Conservation (phyloP, 2,113 vertebrate genomes). For the Silurus glanis region DNA sequence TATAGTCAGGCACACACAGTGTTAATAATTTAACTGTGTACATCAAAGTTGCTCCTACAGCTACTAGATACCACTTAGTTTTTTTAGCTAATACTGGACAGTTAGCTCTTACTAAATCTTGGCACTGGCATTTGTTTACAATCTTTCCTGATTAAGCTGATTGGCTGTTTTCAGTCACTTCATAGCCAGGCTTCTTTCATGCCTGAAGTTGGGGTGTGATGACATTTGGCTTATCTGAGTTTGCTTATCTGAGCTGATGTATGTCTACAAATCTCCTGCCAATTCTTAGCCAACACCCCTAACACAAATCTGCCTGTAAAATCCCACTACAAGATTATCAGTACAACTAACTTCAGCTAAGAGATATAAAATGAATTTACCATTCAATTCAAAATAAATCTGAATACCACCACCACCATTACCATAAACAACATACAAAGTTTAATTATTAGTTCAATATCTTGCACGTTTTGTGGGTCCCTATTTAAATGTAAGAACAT, state of each 20-base stretch:
- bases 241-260: neutral
- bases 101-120: neutral
- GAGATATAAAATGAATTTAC: neutral
- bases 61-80: neutral
- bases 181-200: neutral
- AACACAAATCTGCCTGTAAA: neutral
- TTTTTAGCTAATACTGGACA: neutral
- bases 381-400: too few relatives aligned
- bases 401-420: too few relatives aligned
- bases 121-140: neutral
- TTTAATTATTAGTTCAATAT: neutral
- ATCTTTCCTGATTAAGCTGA: neutral
- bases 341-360: neutral
- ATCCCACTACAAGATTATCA: neutral
- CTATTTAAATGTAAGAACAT: neutral
- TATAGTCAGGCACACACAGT: too few relatives aligned
- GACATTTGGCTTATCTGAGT: neutral
- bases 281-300: neutral
- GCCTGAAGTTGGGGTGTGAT: neutral
- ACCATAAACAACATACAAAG: too few relatives aligned
- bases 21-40: neutral
- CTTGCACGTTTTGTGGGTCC: neutral
- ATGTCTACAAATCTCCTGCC: neutral
- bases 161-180: neutral
- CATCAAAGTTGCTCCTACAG: neutral